Evolutionary conservation across 1,140 invertebrate genomes (phyloP).

Genomic region (Bombus pyrosoma): DNA sequence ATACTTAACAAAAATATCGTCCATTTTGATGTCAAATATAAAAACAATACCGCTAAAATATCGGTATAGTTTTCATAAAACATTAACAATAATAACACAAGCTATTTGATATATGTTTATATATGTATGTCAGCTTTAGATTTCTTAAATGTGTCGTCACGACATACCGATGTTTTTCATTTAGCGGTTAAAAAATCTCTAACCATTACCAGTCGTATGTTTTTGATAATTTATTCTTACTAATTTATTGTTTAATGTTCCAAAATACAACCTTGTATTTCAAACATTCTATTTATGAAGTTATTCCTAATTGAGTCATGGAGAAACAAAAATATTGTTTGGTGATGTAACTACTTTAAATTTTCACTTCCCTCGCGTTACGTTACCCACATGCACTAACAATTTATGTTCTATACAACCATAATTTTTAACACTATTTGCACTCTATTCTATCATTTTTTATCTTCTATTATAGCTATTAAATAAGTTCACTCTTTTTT

Average conservation of each 20-base stretch:
- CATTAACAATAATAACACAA: no score
- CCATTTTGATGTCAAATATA: neutral
- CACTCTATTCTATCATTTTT: slow-evolving; percentile 12
- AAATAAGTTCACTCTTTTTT: neutral
- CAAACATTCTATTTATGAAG: neutral
- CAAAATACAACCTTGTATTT: neutral
- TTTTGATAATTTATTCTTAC: slow-evolving; percentile 21
- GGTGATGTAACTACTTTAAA: neutral
- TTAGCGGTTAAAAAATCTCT: neutral
- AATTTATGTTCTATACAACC: slow-evolving; percentile 6
- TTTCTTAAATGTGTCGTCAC: neutral
- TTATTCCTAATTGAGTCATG: neutral
- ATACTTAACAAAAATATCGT: neutral
- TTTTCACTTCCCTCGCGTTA: neutral
- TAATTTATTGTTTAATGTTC: slow-evolving; percentile 3
- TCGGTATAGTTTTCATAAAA: slow-evolving; percentile 17
- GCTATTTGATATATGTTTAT: neutral
- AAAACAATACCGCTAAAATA: slow-evolving; percentile 25
- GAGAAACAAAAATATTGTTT: neutral
- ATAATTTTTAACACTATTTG: slow-evolving; percentile 23
- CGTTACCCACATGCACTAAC: slow-evolving; percentile 22
- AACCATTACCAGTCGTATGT: slow-evolving; percentile 24
- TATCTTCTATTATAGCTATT: neutral
- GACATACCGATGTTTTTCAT: slow-evolving; percentile 26
- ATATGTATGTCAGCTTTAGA: neutral